These are phyloP conservation scores for Amblyjoppa proteus DNA, from an alignment of 2,888 invertebrate genomes.

Conservation along the genomic window DNA sequence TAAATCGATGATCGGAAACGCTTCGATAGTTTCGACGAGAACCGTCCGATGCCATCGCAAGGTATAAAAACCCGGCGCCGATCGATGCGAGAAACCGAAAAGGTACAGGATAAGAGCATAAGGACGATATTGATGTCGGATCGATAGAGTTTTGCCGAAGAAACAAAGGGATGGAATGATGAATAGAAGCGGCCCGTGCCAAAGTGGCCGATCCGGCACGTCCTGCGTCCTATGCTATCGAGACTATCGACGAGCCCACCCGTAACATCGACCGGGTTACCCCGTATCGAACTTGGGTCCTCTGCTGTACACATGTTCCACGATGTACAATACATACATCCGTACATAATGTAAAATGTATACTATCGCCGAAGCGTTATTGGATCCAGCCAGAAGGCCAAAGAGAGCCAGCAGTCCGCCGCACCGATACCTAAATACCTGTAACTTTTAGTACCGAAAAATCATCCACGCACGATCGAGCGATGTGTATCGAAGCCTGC, in stretches of 20 bases:
- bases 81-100: conserved; percentile 12
- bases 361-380: conserved; percentile 20
- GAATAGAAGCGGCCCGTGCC: conserved; percentile 49
- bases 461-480: conserved; percentile 39
- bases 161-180: neutral
- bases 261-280: conserved; percentile 6
- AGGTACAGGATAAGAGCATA: conserved; percentile 3
- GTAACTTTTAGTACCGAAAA: conserved; percentile 23
- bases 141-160: conserved; percentile 5
- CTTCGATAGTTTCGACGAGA: neutral
- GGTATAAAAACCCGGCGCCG: neutral
- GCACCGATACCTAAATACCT: conserved; percentile 22
- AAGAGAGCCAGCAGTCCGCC: conserved; percentile 32
- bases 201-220: conserved; percentile 42
- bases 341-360: conserved; percentile 13
- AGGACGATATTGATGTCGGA: conserved; percentile 10
- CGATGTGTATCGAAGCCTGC: conserved; percentile 46
- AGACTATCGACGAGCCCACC: conserved; percentile 36
- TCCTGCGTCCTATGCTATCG: conserved; percentile 37
- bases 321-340: neutral
- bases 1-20: neutral
- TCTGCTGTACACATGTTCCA: conserved; percentile 8
- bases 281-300: conserved; percentile 20
- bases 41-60: neutral
- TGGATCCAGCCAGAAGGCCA: conserved; percentile 24